Evolutionary conservation across 2,113 vertebrate species (phyloP), one percentile per base, ranked within the genome.

Genomic region (Artemisiospiza belli): DNA sequence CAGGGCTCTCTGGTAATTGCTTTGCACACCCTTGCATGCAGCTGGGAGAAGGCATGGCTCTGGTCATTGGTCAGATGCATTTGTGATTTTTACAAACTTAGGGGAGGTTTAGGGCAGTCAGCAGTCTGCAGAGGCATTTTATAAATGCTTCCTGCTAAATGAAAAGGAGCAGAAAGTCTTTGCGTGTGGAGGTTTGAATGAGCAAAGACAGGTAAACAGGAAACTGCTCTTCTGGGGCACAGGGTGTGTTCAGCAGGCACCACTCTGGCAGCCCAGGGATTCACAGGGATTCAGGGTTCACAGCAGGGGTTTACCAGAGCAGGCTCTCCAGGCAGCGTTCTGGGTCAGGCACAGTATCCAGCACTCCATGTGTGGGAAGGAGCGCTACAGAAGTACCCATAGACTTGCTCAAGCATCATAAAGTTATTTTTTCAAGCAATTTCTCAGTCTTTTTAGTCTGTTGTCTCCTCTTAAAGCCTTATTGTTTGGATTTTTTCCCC

Each of bases 41-140:
- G 39, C 68, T 63, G 46, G 41, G 22, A 11, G 19, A 94, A 89
- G 27, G 64, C 3, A 0, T 28, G 75, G 47, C 64, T 52, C 24
- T 0, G 0, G 55, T 73, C 37, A 30, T 21, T 37, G 20, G 7
- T 49, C 18, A 59, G 39, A 51, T 17, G n/a, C 7, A 3, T 59
- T 72, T 90, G 21, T 51, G 23, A 12, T 77, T 86, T 80, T 54
- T 19, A 55, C 37, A 83, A 54, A 41, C 37, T 27, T 27, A 20
- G 14, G 28, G 20, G 10, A 80, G 51, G 20, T 85, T 80, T 52
- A 15, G 2, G 55, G 3, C 41, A 59, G 24, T 15, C 73, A 51
- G 20, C 15, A 64, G 54, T 12, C 15, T 18, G 19, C 59, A 83
- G 39, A 70, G 39, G 19, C 44, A 81, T 11, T 70, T 90, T 43